Conservation (phyloP, 2,113 vertebrate species). For the Sinocyclocheilus anophthalmus region DNA sequence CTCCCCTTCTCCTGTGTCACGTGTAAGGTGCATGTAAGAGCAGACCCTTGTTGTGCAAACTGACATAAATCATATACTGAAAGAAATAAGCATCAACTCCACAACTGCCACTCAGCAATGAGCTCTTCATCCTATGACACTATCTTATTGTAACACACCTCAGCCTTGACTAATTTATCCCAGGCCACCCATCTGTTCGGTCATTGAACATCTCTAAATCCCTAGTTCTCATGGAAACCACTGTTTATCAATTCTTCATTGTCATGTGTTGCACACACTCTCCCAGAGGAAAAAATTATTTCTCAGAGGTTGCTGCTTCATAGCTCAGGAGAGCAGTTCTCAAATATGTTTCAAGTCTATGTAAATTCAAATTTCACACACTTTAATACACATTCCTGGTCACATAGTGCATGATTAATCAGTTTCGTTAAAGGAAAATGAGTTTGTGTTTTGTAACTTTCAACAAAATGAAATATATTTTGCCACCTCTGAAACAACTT, state of each 20-base stretch:
- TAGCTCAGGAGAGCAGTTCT: not conserved
- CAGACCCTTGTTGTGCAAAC: not conserved
- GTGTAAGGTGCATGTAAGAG: constrained; percentile 8
- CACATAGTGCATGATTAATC: not conserved
- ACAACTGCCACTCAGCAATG: not conserved
- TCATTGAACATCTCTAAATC: not conserved
- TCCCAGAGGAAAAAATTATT: not conserved
- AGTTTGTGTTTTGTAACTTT: not conserved
- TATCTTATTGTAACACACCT: not conserved
- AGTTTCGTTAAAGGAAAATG: not conserved
- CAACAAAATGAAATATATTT: not conserved
- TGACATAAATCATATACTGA: not conserved
- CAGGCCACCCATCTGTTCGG: not conserved
- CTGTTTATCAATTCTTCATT: not conserved
- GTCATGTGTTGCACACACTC: not conserved
- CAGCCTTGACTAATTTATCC: not conserved
- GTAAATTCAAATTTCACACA: not conserved
- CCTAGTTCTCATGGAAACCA: not conserved
- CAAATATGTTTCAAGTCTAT: not conserved
- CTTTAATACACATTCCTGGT: not conserved
- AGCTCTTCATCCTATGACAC: not conserved
- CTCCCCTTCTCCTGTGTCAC: not conserved
- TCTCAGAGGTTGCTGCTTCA: not conserved
- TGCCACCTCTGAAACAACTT: not conserved
- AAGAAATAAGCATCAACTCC: not conserved